Conservation (phyloP, 2,113 vertebrate genomes). For the Muntiacus reevesi region DNA sequence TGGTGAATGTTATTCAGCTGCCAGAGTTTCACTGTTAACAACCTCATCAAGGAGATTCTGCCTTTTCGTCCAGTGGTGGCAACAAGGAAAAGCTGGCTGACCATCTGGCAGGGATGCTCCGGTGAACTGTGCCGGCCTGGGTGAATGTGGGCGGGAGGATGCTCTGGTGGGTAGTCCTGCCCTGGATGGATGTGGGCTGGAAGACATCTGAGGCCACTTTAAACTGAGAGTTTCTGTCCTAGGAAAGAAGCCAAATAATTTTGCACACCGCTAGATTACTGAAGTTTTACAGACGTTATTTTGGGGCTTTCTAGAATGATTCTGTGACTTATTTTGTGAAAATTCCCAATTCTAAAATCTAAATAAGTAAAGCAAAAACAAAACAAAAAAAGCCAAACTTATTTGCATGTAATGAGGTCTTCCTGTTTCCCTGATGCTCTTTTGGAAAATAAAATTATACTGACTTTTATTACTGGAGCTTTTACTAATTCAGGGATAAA, state of each 20-base stretch:
- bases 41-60: background rate
- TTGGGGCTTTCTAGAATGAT: background rate
- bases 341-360: background rate
- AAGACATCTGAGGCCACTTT: background rate
- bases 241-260: background rate
- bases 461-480: background rate
- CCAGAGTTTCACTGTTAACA: background rate
- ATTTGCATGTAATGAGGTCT: background rate
- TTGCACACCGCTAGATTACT: background rate
- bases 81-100: background rate
- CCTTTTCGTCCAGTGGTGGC: background rate
- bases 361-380: background rate
- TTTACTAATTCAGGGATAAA: background rate
- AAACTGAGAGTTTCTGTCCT: background rate
- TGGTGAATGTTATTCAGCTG: background rate
- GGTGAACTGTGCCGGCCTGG: background rate
- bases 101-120: background rate
- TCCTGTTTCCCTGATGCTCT: background rate
- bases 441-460: conserved; percentile 44
- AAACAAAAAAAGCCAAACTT: background rate
- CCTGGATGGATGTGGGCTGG: background rate
- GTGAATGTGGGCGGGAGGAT: background rate
- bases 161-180: background rate
- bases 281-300: background rate
- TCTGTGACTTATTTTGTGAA: background rate